A percentile compares a stretch with the other conserved stretches of the same genome.
phyloP scores from a whole-genome alignment of 2,797 vertebrate genomes.

The Philypnodon macrostomus region DNA sequence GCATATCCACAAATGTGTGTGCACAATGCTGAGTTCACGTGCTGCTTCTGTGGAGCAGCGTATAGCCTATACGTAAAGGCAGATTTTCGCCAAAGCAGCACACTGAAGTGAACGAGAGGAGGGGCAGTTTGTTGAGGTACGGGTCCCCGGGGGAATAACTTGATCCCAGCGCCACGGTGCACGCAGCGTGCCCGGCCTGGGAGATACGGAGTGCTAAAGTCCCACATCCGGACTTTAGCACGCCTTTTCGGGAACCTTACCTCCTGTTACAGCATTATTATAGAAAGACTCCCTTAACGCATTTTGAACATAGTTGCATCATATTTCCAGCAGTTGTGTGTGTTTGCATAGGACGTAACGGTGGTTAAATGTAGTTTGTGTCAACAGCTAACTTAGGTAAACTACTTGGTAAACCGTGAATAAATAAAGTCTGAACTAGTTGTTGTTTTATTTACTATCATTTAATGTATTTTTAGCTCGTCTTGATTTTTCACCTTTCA shows the following conservation, averaged over 20 bases:
- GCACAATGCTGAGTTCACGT: constrained; percentile 15
- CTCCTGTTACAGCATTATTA: background rate
- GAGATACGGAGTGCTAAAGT: constrained; percentile 22
- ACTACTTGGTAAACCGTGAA: too few species aligned
- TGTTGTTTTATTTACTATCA: background rate
- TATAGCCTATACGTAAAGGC: constrained; percentile 14
- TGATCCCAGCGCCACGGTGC: constrained; percentile 30
- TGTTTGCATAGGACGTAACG: background rate
- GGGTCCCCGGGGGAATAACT: constrained; percentile 39
- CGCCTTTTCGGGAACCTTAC: constrained; percentile 2
- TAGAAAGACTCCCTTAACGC: background rate
- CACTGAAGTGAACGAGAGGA: constrained; percentile 29
- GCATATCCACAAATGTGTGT: background rate
- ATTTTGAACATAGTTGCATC: constrained; percentile 4
- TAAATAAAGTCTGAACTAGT: background rate
- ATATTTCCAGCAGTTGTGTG: background rate
- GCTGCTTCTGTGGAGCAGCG: constrained; percentile 34
- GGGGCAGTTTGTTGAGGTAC: constrained; percentile 37
- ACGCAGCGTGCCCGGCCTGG: constrained; percentile 18
- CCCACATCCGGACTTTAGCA: constrained; percentile 14
- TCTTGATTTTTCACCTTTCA: too few species aligned
- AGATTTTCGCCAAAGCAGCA: constrained; percentile 31
- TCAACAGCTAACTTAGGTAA: background rate
- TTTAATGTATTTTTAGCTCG: background rate
- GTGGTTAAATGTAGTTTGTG: background rate